phyloP scores from a whole-genome alignment of 1,140 invertebrate genomes.

The Phocides pigmalion region DNA sequence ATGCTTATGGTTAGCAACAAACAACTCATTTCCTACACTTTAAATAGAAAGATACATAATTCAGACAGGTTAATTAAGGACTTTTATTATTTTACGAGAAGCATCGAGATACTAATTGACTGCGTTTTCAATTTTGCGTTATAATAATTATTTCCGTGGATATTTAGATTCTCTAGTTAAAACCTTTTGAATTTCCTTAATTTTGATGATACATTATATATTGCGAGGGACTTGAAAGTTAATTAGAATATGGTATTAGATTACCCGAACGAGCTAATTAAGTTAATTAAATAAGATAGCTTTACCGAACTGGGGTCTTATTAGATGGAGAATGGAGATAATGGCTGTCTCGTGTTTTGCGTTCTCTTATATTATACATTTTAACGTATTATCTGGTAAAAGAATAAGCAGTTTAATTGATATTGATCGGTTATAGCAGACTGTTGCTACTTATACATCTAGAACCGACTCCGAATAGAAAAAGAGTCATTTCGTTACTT shows the following conservation, averaged over 20 bases:
- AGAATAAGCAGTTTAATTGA: neutral
- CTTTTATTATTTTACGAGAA: no score
- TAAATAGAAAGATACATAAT: no score
- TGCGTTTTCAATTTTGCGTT: no score
- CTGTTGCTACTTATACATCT: no score
- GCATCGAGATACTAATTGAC: no score
- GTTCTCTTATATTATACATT: constrained; percentile 3
- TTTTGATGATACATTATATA: constrained; percentile 9
- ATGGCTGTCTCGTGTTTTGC: constrained; percentile 40
- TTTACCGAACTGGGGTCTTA: constrained; percentile 50
- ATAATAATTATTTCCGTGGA: no score
- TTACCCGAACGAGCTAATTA: constrained; percentile 65
- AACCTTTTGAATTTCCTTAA: constrained; percentile 3
- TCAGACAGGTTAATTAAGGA: no score
- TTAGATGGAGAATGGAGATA: constrained; percentile 58
- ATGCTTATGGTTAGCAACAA: no score
- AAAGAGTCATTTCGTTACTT: no score
- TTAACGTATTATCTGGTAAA: neutral
- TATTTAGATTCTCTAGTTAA: neutral
- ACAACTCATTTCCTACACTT: no score
- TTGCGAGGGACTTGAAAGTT: constrained; percentile 41
- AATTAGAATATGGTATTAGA: constrained; percentile 64
- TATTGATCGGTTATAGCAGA: neutral
- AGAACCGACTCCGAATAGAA: no score
- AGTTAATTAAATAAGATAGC: constrained; percentile 70